phyloP scores from a whole-genome alignment of 2,113 vertebrate genomes.

The Rousettus leschenaultii region DNA sequence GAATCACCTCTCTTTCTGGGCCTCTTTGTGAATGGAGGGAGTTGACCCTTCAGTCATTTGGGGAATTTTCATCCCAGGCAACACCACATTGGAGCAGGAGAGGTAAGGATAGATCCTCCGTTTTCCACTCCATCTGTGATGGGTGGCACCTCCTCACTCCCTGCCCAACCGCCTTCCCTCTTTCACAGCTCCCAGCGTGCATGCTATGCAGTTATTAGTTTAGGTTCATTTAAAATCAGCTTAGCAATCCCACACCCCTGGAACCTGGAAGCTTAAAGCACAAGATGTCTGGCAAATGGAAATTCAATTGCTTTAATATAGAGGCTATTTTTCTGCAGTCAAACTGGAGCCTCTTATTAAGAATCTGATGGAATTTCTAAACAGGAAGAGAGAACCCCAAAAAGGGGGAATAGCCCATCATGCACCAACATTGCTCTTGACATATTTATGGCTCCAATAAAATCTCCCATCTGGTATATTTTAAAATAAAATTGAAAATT shows the following conservation, averaged over 20 bases:
- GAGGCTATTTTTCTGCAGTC: constrained; percentile 78
- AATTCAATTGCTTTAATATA: constrained; percentile 83
- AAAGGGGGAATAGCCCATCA: constrained; percentile 79
- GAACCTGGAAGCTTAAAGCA: constrained; percentile 62
- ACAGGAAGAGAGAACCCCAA: constrained; percentile 76
- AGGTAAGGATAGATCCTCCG: neutral
- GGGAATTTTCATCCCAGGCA: neutral
- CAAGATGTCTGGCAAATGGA: constrained; percentile 78
- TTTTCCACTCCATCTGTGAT: neutral
- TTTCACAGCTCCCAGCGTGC: neutral
- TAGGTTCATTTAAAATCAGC: constrained; percentile 66
- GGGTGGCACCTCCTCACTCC: fast-evolving
- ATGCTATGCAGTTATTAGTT: constrained; percentile 60
- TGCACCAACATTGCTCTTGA: constrained; percentile 83
- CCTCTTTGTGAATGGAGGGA: neutral
- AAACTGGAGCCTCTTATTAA: constrained; percentile 81
- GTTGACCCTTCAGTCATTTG: neutral
- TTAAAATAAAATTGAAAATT: constrained; percentile 89
- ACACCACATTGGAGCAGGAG: neutral
- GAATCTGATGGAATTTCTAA: constrained; percentile 84
- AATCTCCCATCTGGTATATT: constrained; percentile 88
- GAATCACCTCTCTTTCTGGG: neutral
- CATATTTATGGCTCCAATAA: constrained; percentile 88
- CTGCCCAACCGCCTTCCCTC: fast-evolving
- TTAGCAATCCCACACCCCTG: constrained; percentile 67